Conservation (phyloP, 2,888 invertebrate species). For the Erynnis tages region DNA sequence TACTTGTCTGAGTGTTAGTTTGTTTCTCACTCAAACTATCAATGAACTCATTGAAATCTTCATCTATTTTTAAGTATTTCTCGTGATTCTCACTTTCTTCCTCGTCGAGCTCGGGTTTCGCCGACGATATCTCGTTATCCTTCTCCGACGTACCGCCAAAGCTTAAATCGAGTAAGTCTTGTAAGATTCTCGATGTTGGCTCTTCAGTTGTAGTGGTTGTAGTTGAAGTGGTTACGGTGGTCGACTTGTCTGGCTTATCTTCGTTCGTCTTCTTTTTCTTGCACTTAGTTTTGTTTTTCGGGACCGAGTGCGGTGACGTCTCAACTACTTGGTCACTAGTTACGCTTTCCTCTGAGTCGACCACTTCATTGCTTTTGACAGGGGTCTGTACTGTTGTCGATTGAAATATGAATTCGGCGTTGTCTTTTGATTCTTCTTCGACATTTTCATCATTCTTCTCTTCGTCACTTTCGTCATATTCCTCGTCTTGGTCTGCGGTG, state of each 20-base stretch:
- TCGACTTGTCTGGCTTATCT: constrained; percentile 32
- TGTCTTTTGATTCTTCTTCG: constrained; percentile 49
- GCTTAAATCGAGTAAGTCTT: constrained; percentile 58
- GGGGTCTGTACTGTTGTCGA: constrained; percentile 40
- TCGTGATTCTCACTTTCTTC: constrained; percentile 53
- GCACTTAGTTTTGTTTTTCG: constrained; percentile 69
- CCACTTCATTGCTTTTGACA: constrained; percentile 42
- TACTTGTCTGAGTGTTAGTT: constrained; percentile 32
- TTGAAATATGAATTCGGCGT: constrained; percentile 56
- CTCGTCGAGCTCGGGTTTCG: constrained; percentile 42
- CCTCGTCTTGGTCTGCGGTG: constrained; percentile 29
- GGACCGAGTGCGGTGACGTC: constrained; percentile 39
- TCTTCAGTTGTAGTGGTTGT: constrained; percentile 42
- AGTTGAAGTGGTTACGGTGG: constrained; percentile 34
- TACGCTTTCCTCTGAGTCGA: constrained; percentile 40
- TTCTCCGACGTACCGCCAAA: constrained; percentile 45
- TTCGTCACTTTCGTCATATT: constrained; percentile 36
- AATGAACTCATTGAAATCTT: constrained; percentile 62
- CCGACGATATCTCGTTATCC: constrained; percentile 32
- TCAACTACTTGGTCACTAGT: constrained; percentile 44
- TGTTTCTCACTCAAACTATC: constrained; percentile 48
- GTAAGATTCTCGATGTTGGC: constrained; percentile 50
- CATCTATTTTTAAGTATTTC: constrained; percentile 51
- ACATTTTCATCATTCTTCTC: constrained; percentile 28
- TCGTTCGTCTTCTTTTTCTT: constrained; percentile 64